Evolutionary conservation across 2,888 invertebrate genomes (phyloP), one percentile per base, ranked within the genome.

Genomic region (Drosophila rellima): DNA sequence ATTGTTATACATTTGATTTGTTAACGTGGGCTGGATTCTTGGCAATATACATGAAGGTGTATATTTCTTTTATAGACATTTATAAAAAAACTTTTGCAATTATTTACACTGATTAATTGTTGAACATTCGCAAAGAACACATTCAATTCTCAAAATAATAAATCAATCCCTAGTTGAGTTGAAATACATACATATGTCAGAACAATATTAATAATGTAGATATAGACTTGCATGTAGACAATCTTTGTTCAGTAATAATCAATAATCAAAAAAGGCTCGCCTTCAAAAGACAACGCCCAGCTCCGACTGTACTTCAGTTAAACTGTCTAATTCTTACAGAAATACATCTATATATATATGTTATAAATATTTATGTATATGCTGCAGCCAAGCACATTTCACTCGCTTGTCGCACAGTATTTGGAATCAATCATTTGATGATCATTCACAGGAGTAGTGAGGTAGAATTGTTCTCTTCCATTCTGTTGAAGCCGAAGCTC

Each of bases 381-480:
- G 55, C 37, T 44, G 51, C 45, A 44, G 64, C 31, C 45, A 50
- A 70, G 35, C n/a, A 48, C 13, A 44, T 40, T 54, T 56, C 52
- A 69, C 23, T 59, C 45, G 29, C 39, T 13, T 74, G 48, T 60
- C 35, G 60, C 66, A 66, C 56, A 72, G 40, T 56, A 26, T 63
- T 72, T 77, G 74, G 73, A 77, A 77, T 85, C 69, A 89, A 90
- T 84, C 90, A 90, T 90, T 90, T 75, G 56, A 90, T 90, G 88
- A 89, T 82, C 84, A 82, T 82, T 91, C 90, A 90, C 91, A 91
- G 90, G 80, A 89, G 70, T 84, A 68, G 76, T 91, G 91, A 91
- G 91, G 91, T 92, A 91, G 91, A 91, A 91, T 86, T 88, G 82
- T 88, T 85, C 26, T 68, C 55, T 60, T 63, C 47, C 47, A 18